Evolutionary conservation across 2,113 vertebrate species (phyloP).

Genomic region (Sphyrna mokarran): DNA sequence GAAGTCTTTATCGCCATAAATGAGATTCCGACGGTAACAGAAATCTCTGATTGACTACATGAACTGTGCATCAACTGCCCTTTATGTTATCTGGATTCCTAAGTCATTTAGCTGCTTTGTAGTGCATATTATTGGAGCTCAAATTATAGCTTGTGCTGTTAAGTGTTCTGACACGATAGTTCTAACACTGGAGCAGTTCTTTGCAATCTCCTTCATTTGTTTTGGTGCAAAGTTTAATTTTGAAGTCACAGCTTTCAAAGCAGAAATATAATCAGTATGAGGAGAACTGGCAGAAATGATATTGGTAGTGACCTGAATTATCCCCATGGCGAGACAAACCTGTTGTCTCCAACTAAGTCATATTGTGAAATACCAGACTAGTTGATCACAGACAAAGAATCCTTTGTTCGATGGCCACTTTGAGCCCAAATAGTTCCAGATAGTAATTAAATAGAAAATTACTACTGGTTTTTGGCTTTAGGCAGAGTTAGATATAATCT

Average conservation of each 20-base stretch:
- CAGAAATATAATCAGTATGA: conserved; percentile 17
- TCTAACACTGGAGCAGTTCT: not conserved
- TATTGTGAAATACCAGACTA: conserved; percentile 33
- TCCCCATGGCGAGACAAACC: conserved; percentile 47
- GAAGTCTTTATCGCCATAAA: not conserved
- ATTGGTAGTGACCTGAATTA: conserved; percentile 45
- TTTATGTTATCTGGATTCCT: not conserved
- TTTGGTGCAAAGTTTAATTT: conserved; percentile 6
- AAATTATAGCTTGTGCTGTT: not conserved
- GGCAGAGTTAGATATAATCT: conserved; percentile 77
- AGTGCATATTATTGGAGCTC: not conserved
- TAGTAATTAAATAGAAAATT: conserved; percentile 72
- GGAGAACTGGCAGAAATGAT: conserved; percentile 41
- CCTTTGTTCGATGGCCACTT: conserved; percentile 51
- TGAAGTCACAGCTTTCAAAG: not conserved
- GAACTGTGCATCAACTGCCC: not conserved
- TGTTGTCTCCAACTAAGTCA: conserved; percentile 44
- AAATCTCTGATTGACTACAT: not conserved
- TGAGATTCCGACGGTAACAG: not conserved
- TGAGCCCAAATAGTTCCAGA: conserved; percentile 66
- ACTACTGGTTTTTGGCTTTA: conserved; percentile 56
- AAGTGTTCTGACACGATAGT: not conserved
- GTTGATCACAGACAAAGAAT: conserved; percentile 53
- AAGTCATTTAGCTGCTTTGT: not conserved
- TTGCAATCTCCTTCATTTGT: not conserved